Conservation (phyloP, 35 echinoderm and acorn worm genomes). For the Stichopus chloronotus region DNA sequence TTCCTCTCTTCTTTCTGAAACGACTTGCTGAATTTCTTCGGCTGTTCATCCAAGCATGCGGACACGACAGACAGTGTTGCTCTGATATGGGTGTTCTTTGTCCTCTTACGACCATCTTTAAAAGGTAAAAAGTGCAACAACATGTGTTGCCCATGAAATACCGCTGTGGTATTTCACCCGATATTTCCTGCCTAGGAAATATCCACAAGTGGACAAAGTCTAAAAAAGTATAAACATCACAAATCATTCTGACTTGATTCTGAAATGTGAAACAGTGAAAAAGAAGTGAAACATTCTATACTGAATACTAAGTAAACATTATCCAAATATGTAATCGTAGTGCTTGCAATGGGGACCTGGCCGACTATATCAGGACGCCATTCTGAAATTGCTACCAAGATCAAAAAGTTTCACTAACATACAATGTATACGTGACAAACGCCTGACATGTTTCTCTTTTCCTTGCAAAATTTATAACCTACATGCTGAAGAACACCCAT, state of each 20-base stretch:
- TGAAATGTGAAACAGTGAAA: not conserved
- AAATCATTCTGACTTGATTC: conserved; percentile 18
- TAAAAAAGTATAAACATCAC: not conserved
- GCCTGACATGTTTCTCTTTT: too few relatives aligned
- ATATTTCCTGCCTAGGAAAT: not conserved
- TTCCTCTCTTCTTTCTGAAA: conserved; percentile 3
- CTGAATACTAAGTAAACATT: too few relatives aligned
- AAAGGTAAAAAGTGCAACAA: not conserved
- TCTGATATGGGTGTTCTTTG: not conserved
- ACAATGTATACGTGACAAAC: too few relatives aligned
- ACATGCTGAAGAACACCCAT: too few relatives aligned
- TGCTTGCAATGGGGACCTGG: too few relatives aligned
- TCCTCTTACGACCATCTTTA: not conserved
- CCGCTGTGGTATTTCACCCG: not conserved
- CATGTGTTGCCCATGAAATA: not conserved
- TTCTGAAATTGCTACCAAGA: too few relatives aligned
- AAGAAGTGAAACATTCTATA: not conserved
- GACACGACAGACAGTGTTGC: not conserved
- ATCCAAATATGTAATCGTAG: too few relatives aligned
- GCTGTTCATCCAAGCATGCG: not conserved
- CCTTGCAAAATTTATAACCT: too few relatives aligned
- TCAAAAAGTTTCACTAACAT: too few relatives aligned
- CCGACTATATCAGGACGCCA: too few relatives aligned
- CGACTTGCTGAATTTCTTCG: not conserved
- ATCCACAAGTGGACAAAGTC: not conserved